These are phyloP conservation scores for Pelagia noctiluca DNA, from an alignment of 30 jellyfish, hydroid and myxozoan species.

Conservation along the genomic window DNA sequence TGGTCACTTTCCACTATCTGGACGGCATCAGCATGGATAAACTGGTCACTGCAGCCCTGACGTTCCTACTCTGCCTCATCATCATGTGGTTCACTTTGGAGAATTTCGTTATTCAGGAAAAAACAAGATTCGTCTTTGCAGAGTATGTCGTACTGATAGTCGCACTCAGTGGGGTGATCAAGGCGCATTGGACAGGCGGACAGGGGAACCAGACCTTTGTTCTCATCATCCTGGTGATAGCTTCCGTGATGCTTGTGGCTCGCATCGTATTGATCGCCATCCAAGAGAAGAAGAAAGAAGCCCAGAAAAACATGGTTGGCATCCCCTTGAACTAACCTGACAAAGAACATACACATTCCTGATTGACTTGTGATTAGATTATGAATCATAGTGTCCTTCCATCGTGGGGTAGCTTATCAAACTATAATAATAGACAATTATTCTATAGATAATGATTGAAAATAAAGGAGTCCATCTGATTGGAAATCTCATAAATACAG, in stretches of 20 bases:
- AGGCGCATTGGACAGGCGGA: conserved; percentile 64
- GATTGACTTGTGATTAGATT: too few relatives aligned
- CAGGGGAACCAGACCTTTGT: conserved; percentile 60
- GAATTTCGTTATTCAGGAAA: conserved; percentile 26
- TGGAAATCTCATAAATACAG: too few relatives aligned
- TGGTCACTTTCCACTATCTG: conserved; percentile 37
- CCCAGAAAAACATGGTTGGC: too few relatives aligned
- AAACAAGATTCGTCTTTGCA: conserved; percentile 55
- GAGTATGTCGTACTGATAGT: conserved; percentile 62
- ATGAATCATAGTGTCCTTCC: too few relatives aligned
- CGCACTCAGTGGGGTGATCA: conserved; percentile 58
- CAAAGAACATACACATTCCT: too few relatives aligned
- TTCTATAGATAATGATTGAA: too few relatives aligned
- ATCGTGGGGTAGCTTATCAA: too few relatives aligned
- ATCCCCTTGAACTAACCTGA: too few relatives aligned
- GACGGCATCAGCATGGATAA: conserved; percentile 1
- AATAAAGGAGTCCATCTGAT: too few relatives aligned
- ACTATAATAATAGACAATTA: too few relatives aligned
- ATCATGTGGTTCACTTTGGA: conserved; percentile 70
- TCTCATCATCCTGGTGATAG: conserved; percentile 18
- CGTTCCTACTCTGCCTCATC: conserved; percentile 49
- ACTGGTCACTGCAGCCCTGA: conserved; percentile 58
- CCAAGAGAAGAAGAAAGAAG: too few relatives aligned
- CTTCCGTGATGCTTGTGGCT: neutral
- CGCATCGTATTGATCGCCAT: too few relatives aligned